Conservation (phyloP, 2,113 vertebrate species). For the Pangasianodon hypophthalmus region DNA sequence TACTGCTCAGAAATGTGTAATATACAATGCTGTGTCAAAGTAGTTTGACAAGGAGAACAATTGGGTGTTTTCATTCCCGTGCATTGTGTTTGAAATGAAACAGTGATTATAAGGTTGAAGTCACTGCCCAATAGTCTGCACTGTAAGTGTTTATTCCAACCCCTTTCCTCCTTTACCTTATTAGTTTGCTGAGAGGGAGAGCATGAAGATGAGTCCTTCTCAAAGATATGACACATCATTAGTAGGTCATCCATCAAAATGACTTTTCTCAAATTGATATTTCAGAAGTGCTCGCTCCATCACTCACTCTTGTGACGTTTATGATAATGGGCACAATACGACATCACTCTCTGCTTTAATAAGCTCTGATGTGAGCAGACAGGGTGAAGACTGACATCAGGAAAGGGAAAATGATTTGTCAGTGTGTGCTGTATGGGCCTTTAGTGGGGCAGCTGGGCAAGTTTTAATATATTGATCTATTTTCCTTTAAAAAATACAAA, state of each 20-base stretch:
- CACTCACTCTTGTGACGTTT: conserved; percentile 34
- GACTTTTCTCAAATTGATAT: conserved; percentile 45
- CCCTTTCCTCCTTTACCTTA: not conserved
- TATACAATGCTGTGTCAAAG: not conserved
- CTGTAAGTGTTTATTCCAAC: not conserved
- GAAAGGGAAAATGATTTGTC: conserved; percentile 13
- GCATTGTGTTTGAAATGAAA: not conserved
- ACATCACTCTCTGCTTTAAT: conserved; percentile 37
- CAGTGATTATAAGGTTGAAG: not conserved
- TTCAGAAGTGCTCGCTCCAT: conserved; percentile 21
- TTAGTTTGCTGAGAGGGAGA: not conserved
- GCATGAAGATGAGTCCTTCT: conserved; percentile 10
- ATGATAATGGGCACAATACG: conserved; percentile 40
- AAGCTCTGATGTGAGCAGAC: conserved; percentile 34
- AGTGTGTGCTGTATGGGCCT: not conserved
- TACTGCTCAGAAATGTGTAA: not conserved
- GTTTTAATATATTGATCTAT: not conserved
- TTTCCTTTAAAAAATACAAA: not conserved
- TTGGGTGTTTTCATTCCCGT: not conserved
- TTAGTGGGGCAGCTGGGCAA: not conserved
- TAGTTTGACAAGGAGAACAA: not conserved
- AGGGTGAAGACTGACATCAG: conserved; percentile 9
- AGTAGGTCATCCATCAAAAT: conserved; percentile 48
- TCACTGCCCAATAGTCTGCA: not conserved
- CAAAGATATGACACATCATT: conserved; percentile 44